Base-by-base conservation (phyloP, 37 sponge, comb jelly and placozoan species). In the Aplysina aerophoba region DNA sequence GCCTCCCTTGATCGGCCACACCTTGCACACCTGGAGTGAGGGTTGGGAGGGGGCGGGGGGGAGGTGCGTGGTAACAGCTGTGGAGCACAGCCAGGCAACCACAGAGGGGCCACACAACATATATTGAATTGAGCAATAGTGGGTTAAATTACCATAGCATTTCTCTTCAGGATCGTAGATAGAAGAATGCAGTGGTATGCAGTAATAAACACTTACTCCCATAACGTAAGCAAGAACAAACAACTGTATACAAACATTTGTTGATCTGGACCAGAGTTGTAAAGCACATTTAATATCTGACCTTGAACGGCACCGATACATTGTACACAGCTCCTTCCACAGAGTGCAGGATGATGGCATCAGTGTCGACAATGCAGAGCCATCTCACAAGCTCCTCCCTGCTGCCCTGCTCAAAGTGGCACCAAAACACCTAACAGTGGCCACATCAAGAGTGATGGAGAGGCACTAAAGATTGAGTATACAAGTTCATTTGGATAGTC, bases 281-380 rank as follows among this genome's bases (percentile, higher is more conserved):
- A 36, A n/a, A n/a, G n/a, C n/a, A n/a, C n/a, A n/a, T n/a, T n/a
- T n/a, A n/a, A n/a, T n/a, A 34, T 11, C 81, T 86, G 35, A 93
- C 93, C 39, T 64, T 53, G 81, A 93, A 93, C 20, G 90, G 90
- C 11, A 93, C 79, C 3, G 89, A 74, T 14, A 89, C 77, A 56
- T 89, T 68, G 78, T 87, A 79, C 19, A 84, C 84, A 30, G 73
- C 85, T 66, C 93, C 93, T 62, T 81, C 79, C 5, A 69, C 82
- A 74, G 84, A 54, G 72, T 61, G 84, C 16, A 93, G 30, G 20
- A 84, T 83, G 37, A 92, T 63, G 22, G 54, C 82, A 21, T 34
- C 34, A 13, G 39, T 37, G 58, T 92, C 86, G 13, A 85, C 73
- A 34, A 88, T 64, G 65, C 92, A 92, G 36, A 92, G 69, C 14